Evolutionary conservation across 2,888 invertebrate genomes (phyloP).

Genomic region (Acleris laterana): DNA sequence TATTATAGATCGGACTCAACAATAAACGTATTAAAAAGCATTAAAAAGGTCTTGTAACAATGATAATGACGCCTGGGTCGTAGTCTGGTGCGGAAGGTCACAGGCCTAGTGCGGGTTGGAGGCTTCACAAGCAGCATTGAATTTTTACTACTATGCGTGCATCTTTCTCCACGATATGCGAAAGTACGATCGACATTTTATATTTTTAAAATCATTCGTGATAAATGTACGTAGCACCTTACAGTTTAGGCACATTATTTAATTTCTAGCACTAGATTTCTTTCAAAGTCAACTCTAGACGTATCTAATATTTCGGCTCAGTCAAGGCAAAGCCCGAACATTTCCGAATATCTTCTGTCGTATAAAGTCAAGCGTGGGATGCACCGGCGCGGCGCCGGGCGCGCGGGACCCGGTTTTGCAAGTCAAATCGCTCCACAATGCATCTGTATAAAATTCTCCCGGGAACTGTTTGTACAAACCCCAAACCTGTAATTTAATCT

Average conservation of each 20-base stretch:
- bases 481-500: constrained; percentile 23
- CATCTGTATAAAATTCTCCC: constrained; percentile 33
- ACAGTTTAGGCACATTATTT: constrained; percentile 10
- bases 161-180: too few species aligned
- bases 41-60: too few species aligned
- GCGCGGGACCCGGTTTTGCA: constrained; percentile 29
- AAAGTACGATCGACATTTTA: background rate
- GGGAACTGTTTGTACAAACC: constrained; percentile 19
- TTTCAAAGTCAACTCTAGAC: constrained; percentile 21
- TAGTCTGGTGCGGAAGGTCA: too few species aligned
- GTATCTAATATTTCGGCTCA: constrained; percentile 28
- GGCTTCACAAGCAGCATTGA: too few species aligned
- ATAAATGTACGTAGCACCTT: background rate
- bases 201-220: background rate
- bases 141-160: too few species aligned
- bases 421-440: constrained; percentile 33
- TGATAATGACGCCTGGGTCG: too few species aligned
- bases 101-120: too few species aligned
- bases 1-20: too few species aligned
- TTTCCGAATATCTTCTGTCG: constrained; percentile 34
- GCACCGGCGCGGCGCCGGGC: constrained; percentile 15
- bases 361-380: constrained; percentile 27
- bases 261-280: constrained; percentile 9
- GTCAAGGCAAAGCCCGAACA: constrained; percentile 32
- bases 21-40: too few species aligned